These are phyloP conservation scores for Calephelis nemesis DNA, from an alignment of 1,140 invertebrate species.

Conservation along the genomic window DNA sequence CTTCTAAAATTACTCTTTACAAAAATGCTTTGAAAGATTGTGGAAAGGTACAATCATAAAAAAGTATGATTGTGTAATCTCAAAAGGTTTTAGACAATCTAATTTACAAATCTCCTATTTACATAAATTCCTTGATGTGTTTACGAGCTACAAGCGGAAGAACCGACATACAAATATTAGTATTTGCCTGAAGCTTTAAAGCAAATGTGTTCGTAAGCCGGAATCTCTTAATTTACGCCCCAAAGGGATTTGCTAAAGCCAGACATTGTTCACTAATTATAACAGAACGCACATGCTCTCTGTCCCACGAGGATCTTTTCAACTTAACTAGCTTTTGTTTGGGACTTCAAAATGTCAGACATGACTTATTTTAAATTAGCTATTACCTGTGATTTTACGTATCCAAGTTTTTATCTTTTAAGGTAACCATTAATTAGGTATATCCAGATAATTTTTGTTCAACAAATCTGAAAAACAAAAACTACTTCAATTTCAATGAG, in stretches of 20 bases:
- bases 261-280: conserved; percentile 79
- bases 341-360: conserved; percentile 19
- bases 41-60: too few species aligned
- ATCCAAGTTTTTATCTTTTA: background rate
- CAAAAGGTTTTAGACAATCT: background rate
- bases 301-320: conserved; percentile 65
- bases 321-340: conserved; percentile 60
- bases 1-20: too few species aligned
- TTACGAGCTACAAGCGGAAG: conserved; percentile 15
- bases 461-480: too few species aligned
- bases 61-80: background rate
- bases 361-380: conserved; percentile 16
- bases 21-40: too few species aligned
- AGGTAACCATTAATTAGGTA: too few species aligned
- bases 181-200: conserved; percentile 50
- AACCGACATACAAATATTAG: conserved; percentile 36
- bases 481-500: too few species aligned
- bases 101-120: background rate
- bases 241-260: conserved; percentile 76
- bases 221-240: conserved; percentile 78
- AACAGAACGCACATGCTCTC: conserved; percentile 67
- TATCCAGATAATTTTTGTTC: too few species aligned
- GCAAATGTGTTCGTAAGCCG: conserved; percentile 68
- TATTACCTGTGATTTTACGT: background rate
- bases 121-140: background rate